Percentiles rank a stretch among this genome's conserved stretches.
phyloP scores from a whole-genome alignment of 2,888 invertebrate genomes.

The Hyppa rectilinea region DNA sequence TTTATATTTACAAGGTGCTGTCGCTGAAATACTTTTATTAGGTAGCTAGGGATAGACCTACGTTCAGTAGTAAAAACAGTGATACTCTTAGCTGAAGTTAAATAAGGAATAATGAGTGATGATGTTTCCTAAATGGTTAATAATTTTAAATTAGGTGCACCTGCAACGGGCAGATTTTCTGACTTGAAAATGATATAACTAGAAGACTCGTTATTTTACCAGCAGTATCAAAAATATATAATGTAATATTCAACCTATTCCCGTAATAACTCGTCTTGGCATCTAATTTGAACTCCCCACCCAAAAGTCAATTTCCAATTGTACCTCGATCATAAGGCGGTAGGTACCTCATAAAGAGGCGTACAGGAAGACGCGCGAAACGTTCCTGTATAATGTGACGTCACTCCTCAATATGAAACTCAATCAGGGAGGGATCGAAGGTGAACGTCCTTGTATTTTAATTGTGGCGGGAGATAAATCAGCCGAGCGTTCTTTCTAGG shows the following conservation, averaged over 20 bases:
- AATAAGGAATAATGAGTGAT: not conserved
- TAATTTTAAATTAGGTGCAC: not conserved
- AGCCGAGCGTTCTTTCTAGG: not conserved
- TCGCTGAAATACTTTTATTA: constrained; percentile 19
- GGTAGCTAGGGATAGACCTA: not conserved
- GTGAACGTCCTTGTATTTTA: constrained; percentile 33
- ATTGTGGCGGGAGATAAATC: constrained; percentile 13
- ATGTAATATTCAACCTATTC: constrained; percentile 14
- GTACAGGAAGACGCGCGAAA: constrained; percentile 44
- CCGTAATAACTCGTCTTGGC: constrained; percentile 37
- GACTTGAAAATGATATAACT: not conserved
- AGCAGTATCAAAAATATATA: constrained; percentile 19
- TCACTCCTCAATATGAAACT: constrained; percentile 55
- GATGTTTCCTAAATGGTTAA: not conserved
- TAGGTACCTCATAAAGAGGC: constrained; percentile 21
- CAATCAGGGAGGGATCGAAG: constrained; percentile 55
- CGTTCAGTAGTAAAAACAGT: not conserved
- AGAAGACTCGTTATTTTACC: not conserved
- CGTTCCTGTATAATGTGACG: constrained; percentile 60
- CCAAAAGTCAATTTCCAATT: constrained; percentile 60
- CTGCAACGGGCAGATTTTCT: not conserved
- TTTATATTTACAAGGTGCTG: constrained; percentile 28
- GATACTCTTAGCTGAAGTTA: not conserved
- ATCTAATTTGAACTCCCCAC: constrained; percentile 52
- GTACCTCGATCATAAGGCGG: constrained; percentile 42